Conservation (phyloP, 2,113 vertebrate species). For the Paraplagusia blochii region DNA sequence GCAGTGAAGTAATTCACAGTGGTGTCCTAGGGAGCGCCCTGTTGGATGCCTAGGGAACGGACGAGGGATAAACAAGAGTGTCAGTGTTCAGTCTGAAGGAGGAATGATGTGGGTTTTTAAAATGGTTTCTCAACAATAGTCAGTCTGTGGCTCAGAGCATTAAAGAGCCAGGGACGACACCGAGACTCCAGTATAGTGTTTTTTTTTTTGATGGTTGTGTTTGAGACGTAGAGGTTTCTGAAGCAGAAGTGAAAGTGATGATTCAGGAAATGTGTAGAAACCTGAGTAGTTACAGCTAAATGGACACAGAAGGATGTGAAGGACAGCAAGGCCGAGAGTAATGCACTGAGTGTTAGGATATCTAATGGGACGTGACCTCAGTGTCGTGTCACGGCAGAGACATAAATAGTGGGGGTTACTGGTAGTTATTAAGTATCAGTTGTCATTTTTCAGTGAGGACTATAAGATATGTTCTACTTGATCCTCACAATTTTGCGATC, state of each 20-base stretch:
- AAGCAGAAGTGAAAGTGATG: conserved; percentile 51
- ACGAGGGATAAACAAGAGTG: conserved; percentile 22
- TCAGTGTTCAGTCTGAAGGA: conserved; percentile 2
- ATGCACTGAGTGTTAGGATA: too few species aligned
- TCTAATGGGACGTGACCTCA: too few species aligned
- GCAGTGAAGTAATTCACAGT: conserved; percentile 23
- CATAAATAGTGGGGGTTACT: too few species aligned
- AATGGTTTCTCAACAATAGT: conserved; percentile 8
- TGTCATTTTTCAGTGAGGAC: too few species aligned
- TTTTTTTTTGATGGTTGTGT: neutral
- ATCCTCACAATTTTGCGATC: too few species aligned
- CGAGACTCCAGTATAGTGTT: neutral
- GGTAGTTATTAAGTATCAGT: too few species aligned
- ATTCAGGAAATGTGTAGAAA: conserved; percentile 16
- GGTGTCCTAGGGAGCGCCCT: conserved; percentile 7
- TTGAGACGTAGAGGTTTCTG: neutral
- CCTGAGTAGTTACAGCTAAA: too few species aligned
- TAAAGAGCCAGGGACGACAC: neutral
- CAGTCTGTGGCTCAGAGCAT: neutral
- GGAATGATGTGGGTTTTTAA: conserved; percentile 2
- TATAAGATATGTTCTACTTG: too few species aligned
- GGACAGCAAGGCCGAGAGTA: too few species aligned
- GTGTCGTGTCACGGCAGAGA: too few species aligned
- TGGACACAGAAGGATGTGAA: too few species aligned
- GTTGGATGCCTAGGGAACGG: conserved; percentile 7